Conservation (phyloP, 2,888 invertebrate species). For the Ormyrus nitidulus region DNA sequence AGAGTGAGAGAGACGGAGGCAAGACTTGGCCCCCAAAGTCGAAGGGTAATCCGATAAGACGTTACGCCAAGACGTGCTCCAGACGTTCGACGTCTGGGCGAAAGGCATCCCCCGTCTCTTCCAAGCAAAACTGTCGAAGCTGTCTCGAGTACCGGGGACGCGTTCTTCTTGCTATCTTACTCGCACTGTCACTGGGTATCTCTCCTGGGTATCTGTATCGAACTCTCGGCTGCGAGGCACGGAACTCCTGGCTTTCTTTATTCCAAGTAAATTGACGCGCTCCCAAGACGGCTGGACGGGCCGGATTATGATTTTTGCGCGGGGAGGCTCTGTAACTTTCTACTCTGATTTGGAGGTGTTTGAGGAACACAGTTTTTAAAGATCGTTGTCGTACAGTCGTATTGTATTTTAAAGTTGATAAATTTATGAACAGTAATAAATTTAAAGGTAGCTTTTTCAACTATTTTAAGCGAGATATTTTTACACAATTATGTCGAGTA, state of each 20-base stretch:
- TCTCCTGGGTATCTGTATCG: neutral
- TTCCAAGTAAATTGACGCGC: neutral
- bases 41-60: constrained; percentile 63
- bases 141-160: constrained; percentile 22
- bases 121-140: constrained; percentile 60
- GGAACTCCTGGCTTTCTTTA: neutral
- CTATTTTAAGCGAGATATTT: too few relatives aligned
- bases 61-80: constrained; percentile 64
- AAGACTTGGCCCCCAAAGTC: constrained; percentile 58
- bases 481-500: too few relatives aligned
- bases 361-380: too few relatives aligned
- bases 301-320: too few relatives aligned
- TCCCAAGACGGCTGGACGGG: too few relatives aligned
- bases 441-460: too few relatives aligned
- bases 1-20: constrained; percentile 23
- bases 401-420: too few relatives aligned
- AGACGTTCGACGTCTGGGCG: constrained; percentile 60
- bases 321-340: too few relatives aligned
- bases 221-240: neutral
- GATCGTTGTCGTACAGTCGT: too few relatives aligned
- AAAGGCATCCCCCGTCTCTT: constrained; percentile 42
- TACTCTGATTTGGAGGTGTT: too few relatives aligned
- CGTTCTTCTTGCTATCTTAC: constrained; percentile 16
- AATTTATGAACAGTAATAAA: too few relatives aligned
- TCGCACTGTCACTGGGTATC: neutral